Percentiles rank a stretch among this genome's conserved stretches.
Conservation (phyloP, 2,113 vertebrate genomes). For the Barbus barbus region DNA sequence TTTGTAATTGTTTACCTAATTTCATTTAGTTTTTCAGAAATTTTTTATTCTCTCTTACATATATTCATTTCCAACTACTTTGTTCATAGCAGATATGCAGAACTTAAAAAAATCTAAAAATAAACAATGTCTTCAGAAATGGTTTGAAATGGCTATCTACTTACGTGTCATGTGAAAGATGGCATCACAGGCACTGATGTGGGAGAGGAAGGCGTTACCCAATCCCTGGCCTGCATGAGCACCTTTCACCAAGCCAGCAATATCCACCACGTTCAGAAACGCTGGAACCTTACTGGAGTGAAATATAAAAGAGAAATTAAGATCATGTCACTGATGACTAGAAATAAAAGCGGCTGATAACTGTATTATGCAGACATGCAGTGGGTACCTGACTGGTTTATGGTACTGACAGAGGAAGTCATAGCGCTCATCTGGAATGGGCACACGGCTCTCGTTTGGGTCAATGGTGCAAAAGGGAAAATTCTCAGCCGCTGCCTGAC, state of each 20-base stretch:
- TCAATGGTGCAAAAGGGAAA: conserved; percentile 99
- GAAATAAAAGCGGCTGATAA: background rate
- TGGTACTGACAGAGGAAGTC: conserved; percentile 95
- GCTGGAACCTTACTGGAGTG: conserved; percentile 93
- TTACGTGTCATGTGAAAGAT: conserved; percentile 98
- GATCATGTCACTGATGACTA: background rate
- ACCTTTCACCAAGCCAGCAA: conserved; percentile 97
- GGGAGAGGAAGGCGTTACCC: conserved; percentile 95
- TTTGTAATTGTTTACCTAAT: too few relatives aligned
- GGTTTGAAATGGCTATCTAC: conserved; percentile 58
- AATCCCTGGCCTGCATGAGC: conserved; percentile 95
- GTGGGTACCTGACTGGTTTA: conserved; percentile 91
- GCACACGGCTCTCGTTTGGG: conserved; percentile 96
- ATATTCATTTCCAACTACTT: background rate
- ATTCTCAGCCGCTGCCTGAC: conserved; percentile 93
- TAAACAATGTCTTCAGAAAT: background rate
- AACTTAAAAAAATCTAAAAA: background rate
- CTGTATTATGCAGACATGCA: background rate
- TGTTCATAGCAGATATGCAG: too few relatives aligned
- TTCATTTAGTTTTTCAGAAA: too few relatives aligned
- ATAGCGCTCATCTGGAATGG: conserved; percentile 93
- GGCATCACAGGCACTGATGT: conserved; percentile 95
- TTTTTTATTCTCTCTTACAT: too few relatives aligned
- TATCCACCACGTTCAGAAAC: conserved; percentile 97
- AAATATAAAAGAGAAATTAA: conserved; percentile 10